Base-by-base conservation (phyloP, 2,888 invertebrate genomes). In the Oscheius sp. region DNA sequence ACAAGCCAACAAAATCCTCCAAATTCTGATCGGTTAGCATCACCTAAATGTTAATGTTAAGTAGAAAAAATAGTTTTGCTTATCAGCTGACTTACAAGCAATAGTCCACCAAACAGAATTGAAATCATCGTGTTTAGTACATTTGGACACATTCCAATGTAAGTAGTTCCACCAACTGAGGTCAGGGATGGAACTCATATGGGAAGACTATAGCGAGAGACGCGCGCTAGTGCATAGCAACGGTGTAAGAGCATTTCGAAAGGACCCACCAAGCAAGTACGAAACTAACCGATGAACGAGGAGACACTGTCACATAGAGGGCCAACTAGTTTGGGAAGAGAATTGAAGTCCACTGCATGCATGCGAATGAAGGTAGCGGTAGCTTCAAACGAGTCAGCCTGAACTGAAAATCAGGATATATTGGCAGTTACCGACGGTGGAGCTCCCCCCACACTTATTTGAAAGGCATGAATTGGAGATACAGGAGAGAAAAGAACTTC, bases 131-230 rank as follows among this genome's bases (percentile, higher is more conserved):
- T 75, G 73, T 14, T 76, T 67, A 28, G 76, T 76, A 47, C 83
- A 83, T 70, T 73, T 80, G 6, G 82, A 76, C 24, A 81, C 73
- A 68, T 83, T 83, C 83, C 83, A 83, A 28, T 82, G 74, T 47
- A 83, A 57, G 68, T 81, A 82, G 50, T 83, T 80, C 83, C 83
- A 83, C 83, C 83, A 83, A 28, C 80, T 78, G 30, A 82, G 69
- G 69, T 83, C 83, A 56, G 79, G 75, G 36, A 78, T 75, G 20
- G 67, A 67, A 57, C 67, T 67, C 67, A 59, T 62, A 33, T 24
- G 62, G 32, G 4, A 20, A 9, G 62, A 62, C 49, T 62, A 62
- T 32, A 62, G 62, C 44, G 28, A 41, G 28, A n/a, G 0, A 28
- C 59, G 59, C 44, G 57, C 44, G 44, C 26, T 32, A 17, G 26